Evolutionary conservation across 2,888 invertebrate genomes (phyloP).

Genomic region (Icerya purchasi): DNA sequence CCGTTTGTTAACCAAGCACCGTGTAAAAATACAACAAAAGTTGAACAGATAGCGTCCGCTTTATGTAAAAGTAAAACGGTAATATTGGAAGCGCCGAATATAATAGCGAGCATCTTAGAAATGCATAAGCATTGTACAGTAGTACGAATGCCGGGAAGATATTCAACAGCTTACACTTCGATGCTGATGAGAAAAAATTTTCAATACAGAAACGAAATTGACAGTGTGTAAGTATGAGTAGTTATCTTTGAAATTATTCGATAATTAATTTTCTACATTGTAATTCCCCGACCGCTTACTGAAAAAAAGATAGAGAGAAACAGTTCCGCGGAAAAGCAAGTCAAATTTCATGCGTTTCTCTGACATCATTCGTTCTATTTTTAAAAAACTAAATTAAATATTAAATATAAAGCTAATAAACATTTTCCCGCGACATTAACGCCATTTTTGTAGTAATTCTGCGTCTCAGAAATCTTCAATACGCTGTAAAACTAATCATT

Average conservation of each 20-base stretch:
- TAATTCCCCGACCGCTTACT: too few relatives aligned
- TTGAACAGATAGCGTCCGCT: conserved; percentile 10
- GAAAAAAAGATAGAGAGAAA: too few relatives aligned
- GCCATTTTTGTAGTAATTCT: too few relatives aligned
- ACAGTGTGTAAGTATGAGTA: conserved; percentile 12
- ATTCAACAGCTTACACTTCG: conserved; percentile 14
- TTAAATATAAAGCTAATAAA: too few relatives aligned
- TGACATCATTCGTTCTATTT: too few relatives aligned
- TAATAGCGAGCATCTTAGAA: conserved; percentile 13
- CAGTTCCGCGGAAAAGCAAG: too few relatives aligned
- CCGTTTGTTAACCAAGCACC: conserved; percentile 14
- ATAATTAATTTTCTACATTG: too few relatives aligned
- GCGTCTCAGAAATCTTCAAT: too few relatives aligned
- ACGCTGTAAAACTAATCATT: too few relatives aligned
- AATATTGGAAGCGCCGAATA: conserved; percentile 14
- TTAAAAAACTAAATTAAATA: too few relatives aligned
- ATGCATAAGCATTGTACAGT: conserved; percentile 11
- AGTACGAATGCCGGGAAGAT: conserved; percentile 13
- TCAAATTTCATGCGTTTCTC: too few relatives aligned
- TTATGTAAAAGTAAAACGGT: conserved; percentile 13
- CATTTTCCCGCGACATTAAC: too few relatives aligned
- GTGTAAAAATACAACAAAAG: conserved; percentile 9
- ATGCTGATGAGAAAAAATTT: conserved; percentile 13
- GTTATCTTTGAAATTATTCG: neutral
- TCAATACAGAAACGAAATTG: conserved; percentile 3